phyloP scores from a whole-genome alignment of 2,797 vertebrate species.

The Crax fasciolata region DNA sequence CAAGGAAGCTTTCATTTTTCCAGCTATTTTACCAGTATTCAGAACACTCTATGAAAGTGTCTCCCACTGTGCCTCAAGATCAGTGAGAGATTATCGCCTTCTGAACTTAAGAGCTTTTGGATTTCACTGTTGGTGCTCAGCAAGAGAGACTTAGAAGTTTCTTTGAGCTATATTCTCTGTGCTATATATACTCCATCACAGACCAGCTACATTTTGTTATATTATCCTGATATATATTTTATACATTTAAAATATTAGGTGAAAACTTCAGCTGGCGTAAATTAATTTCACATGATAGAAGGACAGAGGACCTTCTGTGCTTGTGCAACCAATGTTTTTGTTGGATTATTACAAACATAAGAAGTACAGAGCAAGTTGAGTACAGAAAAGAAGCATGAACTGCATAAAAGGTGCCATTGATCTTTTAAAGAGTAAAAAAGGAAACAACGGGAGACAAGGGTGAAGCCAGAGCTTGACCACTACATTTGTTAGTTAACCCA shows the following conservation, averaged over 20 bases:
- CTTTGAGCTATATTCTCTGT: background rate
- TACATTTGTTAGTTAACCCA: background rate
- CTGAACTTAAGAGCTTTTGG: background rate
- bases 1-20: background rate
- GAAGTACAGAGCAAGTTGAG: background rate
- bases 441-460: background rate
- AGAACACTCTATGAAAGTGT: background rate
- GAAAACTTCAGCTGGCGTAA: background rate
- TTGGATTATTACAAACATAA: background rate
- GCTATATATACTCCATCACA: background rate
- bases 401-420: background rate
- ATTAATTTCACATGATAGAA: background rate
- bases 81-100: background rate
- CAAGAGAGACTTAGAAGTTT: background rate
- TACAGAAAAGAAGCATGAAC: background rate
- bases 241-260: background rate
- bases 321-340: background rate
- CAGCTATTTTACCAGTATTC: background rate
- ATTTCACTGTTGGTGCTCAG: constrained; percentile 9
- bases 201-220: background rate
- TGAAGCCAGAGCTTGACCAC: background rate
- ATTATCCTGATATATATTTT: background rate
- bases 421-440: background rate
- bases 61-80: background rate
- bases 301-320: background rate